Evolutionary conservation across 1,140 invertebrate genomes (phyloP).

Genomic region (Penaeus chinensis): DNA sequence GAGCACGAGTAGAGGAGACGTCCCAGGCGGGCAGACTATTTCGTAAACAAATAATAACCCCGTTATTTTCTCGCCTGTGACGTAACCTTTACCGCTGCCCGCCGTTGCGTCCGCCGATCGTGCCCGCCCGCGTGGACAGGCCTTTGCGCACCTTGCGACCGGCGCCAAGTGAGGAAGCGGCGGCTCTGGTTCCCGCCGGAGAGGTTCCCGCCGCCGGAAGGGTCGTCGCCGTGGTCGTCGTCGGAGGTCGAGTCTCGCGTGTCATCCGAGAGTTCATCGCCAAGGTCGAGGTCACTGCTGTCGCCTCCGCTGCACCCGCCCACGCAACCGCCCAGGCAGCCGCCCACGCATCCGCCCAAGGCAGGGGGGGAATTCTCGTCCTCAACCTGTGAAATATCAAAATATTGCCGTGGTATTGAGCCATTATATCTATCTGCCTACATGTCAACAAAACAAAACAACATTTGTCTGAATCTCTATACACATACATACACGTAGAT

Average conservation of each 20-base stretch:
- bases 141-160: conserved; percentile 27
- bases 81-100: no score
- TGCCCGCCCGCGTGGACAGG: not conserved
- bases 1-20: no score
- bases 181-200: not conserved
- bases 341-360: conserved; percentile 39
- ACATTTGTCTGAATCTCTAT: not conserved
- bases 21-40: no score
- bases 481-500: not conserved
- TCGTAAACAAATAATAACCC: no score
- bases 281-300: conserved; percentile 53
- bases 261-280: conserved; percentile 53
- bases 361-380: conserved; percentile 49
- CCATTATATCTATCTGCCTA: conserved; percentile 20
- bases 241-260: conserved; percentile 46
- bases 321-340: conserved; percentile 35
- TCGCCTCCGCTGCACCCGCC: conserved; percentile 53
- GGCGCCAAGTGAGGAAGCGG: conserved; percentile 39
- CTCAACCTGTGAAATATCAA: conserved; percentile 31
- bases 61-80: no score
- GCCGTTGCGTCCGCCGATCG: no score
- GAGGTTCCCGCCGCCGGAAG: not conserved
- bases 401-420: conserved; percentile 9
- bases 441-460: not conserved
- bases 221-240: conserved; percentile 51